phyloP scores from a whole-genome alignment of 37 sponge, comb jelly and placozoan genomes.

The Hexactinellida sp. region DNA sequence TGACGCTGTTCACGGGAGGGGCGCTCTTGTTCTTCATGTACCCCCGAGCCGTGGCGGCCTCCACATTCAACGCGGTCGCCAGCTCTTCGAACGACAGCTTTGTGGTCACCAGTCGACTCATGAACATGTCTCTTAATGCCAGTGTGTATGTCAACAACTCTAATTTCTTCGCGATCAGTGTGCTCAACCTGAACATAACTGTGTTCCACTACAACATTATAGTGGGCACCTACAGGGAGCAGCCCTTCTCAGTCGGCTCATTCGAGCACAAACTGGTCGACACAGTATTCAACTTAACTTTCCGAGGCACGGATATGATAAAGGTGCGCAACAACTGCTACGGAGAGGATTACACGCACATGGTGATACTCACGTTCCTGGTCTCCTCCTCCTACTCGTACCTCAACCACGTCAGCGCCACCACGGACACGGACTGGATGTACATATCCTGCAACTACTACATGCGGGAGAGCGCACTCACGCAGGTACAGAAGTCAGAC shows the following conservation, averaged over 20 bases:
- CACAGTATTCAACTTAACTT: background rate
- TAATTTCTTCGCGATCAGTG: constrained; percentile 33
- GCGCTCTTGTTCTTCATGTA: constrained; percentile 27
- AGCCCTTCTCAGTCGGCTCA: background rate
- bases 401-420: background rate
- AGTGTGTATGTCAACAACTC: constrained; percentile 25
- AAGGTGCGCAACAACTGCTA: constrained; percentile 5
- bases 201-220: background rate
- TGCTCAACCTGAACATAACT: constrained; percentile 24
- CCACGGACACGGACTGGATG: constrained; percentile 8
- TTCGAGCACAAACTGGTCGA: background rate
- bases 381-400: constrained; percentile 3
- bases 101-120: background rate
- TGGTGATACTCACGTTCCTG: constrained; percentile 4
- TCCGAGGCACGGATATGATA: background rate
- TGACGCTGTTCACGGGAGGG: constrained; percentile 18
- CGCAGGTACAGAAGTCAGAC: background rate
- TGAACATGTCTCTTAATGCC: constrained; percentile 1
- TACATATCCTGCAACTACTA: background rate
- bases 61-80: background rate
- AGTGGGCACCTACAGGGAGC: constrained; percentile 16
- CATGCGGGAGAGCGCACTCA: background rate
- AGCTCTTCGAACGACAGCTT: background rate
- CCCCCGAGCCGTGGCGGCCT: constrained; percentile 22
- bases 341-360: constrained; percentile 12